Percentiles rank a stretch among this genome's conserved stretches.
phyloP scores from a whole-genome alignment of 2,888 invertebrate genomes.

The Pseudococcus jackbeardsleyi region DNA sequence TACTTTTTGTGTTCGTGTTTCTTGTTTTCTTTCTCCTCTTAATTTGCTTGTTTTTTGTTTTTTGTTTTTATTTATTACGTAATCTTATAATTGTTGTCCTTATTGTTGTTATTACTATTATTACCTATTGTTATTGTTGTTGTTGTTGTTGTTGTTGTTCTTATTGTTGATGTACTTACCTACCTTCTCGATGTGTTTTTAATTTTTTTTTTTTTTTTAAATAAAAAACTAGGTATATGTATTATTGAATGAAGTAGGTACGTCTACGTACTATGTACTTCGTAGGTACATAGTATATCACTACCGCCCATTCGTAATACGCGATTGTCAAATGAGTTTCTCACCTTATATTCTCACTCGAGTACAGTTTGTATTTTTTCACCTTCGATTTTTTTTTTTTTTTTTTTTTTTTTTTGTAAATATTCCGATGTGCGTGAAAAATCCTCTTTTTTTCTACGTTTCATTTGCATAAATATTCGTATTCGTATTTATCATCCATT shows the following conservation, averaged over 20 bases:
- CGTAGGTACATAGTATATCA: neutral
- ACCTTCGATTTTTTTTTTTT: no score
- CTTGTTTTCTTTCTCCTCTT: no score
- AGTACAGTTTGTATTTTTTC: neutral
- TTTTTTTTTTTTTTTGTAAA: neutral
- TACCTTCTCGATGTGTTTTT: neutral
- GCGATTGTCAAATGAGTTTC: neutral
- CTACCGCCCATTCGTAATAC: neutral
- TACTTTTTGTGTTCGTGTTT: no score
- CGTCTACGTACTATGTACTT: no score
- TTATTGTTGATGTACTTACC: neutral
- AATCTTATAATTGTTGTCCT: neutral
- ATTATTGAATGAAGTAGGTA: no score
- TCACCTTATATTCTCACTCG: neutral
- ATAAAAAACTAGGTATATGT: no score
- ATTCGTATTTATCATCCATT: neutral
- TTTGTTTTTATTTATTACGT: neutral
- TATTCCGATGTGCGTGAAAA: neutral
- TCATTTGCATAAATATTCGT: neutral
- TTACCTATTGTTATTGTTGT: neutral
- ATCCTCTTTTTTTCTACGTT: no score
- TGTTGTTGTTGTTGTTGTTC: constrained; percentile 4
- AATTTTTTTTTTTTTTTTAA: no score
- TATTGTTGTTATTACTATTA: constrained; percentile 26
- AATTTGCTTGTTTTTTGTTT: neutral